Evolutionary conservation across 2,113 vertebrate genomes (phyloP), one percentile per base, ranked within the genome.

Genomic region (Tyto alba): DNA sequence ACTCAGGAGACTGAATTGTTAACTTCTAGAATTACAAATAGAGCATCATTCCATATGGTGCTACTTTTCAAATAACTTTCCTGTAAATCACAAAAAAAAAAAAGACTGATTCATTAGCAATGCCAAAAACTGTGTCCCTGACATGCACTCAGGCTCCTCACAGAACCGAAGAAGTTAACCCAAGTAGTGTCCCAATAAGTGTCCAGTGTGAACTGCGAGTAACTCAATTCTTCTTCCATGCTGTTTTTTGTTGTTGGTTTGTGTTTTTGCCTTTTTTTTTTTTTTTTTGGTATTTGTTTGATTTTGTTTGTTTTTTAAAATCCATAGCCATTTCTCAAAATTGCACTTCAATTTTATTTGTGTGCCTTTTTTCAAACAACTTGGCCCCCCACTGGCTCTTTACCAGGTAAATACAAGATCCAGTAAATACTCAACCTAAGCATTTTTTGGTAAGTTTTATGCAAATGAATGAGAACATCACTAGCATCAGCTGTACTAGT

Each of bases 11-110:
- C 53, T 2, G 63, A 87, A 95, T 93, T 64, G 53, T 68, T 93
- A 93, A 91, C 69, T 96, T 96, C 55, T 41, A 91, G 85, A 96
- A 93, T 95, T 93, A 94, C 90, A 94, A 90, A 89, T 67, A 95
- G 59, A 94, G 38, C 75, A 67, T 56, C 82, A 71, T 90, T 88
- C 90, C 85, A 88, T 83, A 85, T 90, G 85, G 93, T 3, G 4
- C 67, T 32, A 43, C 74, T 91, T 95, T 91, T 74, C 82, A 80
- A 88, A 79, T 76, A 45, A 62, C 62, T 79, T 93, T n/a, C 79
- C 41, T 36, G 45, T 32, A 92, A 88, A 89, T 60, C 77, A 79
- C n/a, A 75, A 52, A 72, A 43, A 43, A n/a, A 38, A 63, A 43
- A 13, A 84, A 94, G 43, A 45, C 71, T 38, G 56, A 84, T 57